Evolutionary conservation across 2,888 invertebrate genomes (phyloP), one percentile per base, ranked within the genome.

Genomic region (Rhagonycha lutea): DNA sequence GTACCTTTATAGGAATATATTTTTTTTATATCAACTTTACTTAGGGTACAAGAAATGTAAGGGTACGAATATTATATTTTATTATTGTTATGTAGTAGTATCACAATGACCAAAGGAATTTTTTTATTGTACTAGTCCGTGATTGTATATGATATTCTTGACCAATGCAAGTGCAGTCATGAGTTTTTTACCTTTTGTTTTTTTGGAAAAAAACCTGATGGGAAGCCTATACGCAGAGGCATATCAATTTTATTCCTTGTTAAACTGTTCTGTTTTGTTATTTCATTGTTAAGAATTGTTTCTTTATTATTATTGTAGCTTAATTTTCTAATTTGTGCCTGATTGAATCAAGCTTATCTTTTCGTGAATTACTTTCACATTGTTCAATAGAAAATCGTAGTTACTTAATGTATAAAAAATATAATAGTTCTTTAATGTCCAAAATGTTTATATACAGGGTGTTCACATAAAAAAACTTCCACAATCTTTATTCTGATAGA

Each of bases 61-160:
- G 68, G 60, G 68, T 72, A 28, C 28, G 32, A 28, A 68, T 28
- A 29, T 76, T 74, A 70, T 76, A 76, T 76, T 76, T 76, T 76
- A 70, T 73, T 76, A 76, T 73, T 73, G 71, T 73, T 74, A 73
- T 74, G 70, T 76, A 73, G 71, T 73, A 73, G 32, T 74, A 70
- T 71, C 63, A 68, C 73, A 68, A 70, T 76, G 76, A 76, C 76
- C 76, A 76, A 76, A 76, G 76, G 70, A 76, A 76, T 65, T 65
- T 61, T 70, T 76, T 76, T 71, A 61, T 63, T 68, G 71, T 71
- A 73, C 76, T 76, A 76, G 76, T 76, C 76, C 71, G 68, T 76
- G 67, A 68, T 62, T 69, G 24, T 73, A 73, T 14, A 65, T 26
- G 26, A 65, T 23, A 47, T 76, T 71, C 68, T 76, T 71, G 76